Conservation (phyloP, 1,140 invertebrate genomes). For the Diorhabda sublineata region DNA sequence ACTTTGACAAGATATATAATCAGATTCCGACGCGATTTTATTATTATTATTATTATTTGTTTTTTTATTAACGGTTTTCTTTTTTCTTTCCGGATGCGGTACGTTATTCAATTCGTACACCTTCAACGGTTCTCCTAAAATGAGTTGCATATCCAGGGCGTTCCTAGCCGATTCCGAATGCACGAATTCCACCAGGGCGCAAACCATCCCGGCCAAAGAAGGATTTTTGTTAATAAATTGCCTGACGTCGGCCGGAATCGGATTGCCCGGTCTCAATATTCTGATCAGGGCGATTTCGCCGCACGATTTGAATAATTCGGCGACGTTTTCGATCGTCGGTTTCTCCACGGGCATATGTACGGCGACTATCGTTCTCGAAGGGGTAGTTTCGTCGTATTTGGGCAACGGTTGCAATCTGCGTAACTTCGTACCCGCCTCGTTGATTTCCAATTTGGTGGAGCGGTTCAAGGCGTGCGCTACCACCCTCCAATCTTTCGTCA, state of each 20-base stretch:
- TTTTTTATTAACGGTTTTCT: slow-evolving; percentile 50
- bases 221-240: slow-evolving; percentile 86
- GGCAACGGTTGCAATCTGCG: slow-evolving; percentile 79
- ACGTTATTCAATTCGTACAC: slow-evolving; percentile 58
- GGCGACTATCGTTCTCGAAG: slow-evolving; percentile 84
- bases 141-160: slow-evolving; percentile 60
- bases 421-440: slow-evolving; percentile 87
- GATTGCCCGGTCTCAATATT: slow-evolving; percentile 79
- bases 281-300: slow-evolving; percentile 85
- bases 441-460: slow-evolving; percentile 82
- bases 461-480: slow-evolving; percentile 77
- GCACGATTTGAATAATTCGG: slow-evolving; percentile 79
- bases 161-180: slow-evolving; percentile 77
- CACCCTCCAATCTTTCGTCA: slow-evolving; percentile 89
- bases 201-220: slow-evolving; percentile 77
- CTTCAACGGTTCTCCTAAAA: slow-evolving; percentile 41
- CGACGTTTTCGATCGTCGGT: slow-evolving; percentile 80
- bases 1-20: slow-evolving; percentile 54
- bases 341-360: slow-evolving; percentile 79
- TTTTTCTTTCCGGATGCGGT: slow-evolving; percentile 55
- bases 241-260: slow-evolving; percentile 81
- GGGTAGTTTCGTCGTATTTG: slow-evolving; percentile 84
- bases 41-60: slow-evolving; percentile 38
- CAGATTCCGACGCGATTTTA: slow-evolving; percentile 29
- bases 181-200: slow-evolving; percentile 86